These are phyloP conservation scores for Balearica regulorum DNA, from an alignment of 2,797 vertebrate genomes.

Conservation along the genomic window DNA sequence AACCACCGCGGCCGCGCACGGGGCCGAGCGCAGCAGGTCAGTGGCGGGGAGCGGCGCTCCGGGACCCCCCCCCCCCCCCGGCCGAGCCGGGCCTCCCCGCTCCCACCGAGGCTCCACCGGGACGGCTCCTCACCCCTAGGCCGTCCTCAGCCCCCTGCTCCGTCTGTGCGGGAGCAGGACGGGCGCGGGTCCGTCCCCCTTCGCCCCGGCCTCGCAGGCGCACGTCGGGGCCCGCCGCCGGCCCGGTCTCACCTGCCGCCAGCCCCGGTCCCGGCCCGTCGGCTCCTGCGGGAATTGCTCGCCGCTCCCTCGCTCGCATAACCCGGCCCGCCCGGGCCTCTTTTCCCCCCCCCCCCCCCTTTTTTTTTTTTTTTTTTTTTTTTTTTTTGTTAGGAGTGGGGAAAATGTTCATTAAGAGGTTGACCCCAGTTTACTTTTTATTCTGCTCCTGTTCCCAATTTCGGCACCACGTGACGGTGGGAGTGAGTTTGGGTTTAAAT, in stretches of 20 bases:
- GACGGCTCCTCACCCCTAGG: not conserved
- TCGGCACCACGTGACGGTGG: constrained; percentile 84
- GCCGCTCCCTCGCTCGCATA: not conserved
- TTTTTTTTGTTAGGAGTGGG: not conserved
- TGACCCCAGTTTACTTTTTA: constrained; percentile 66
- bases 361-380: not conserved
- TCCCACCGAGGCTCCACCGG: not conserved
- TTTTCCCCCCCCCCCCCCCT: no score
- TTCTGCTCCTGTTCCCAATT: constrained; percentile 82
- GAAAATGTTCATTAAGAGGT: constrained; percentile 60
- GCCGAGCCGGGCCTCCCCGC: not conserved
- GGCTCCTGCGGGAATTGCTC: not conserved
- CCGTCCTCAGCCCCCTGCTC: not conserved
- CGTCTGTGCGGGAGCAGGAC: not conserved
- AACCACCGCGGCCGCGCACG: not conserved
- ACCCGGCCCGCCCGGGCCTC: not conserved
- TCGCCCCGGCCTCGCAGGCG: not conserved
- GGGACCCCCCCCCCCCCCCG: no score
- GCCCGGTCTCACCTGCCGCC: not conserved
- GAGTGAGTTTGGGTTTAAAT: constrained; percentile 84
- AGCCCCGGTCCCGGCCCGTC: not conserved
- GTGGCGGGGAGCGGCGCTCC: not conserved
- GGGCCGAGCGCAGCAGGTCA: not conserved
- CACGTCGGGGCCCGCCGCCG: not conserved
- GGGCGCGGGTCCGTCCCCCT: fast-evolving